Base-by-base conservation (phyloP, 2,888 invertebrate species). In the Thymelicus lineola region DNA sequence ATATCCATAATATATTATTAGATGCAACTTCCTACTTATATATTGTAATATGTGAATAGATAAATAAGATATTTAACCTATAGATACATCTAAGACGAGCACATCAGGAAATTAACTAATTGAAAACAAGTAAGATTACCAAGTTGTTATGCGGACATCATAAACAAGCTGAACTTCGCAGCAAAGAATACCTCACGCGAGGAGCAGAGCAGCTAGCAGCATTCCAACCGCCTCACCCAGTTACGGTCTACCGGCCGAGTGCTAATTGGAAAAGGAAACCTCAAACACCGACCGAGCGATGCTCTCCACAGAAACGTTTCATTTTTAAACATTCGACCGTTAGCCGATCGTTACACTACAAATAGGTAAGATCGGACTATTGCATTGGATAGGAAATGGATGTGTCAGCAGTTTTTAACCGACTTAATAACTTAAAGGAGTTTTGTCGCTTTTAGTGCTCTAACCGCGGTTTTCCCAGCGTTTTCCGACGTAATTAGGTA, bases 261-360 rank as follows among this genome's bases (percentile, higher is more conserved):
- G 94, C 89, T 94, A 94, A 94, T 94, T 94, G 93, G 87, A 85
- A 94, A 93, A 91, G 94, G 91, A 92, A 94, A 94, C 94, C 83
- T 92, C 89, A 86, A 93, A 94, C 94, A 93, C 91, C 91, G 88
- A 87, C 86, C 86, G 85, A 86, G 91, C 93, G 92, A 91, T 89
- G 92, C 92, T 92, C 93, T 90, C 89, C 86, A 91, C 91, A 91
- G 90, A 91, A 91, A 92, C 89, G 92, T 89, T 93, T 92, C 92
- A 92, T 92, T 92, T 92, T 93, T 91, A 90, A 93, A 91, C 86
- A 88, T 85, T 77, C 80, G 82, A 90, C 92, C 92, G 92, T 92
- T 93, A 84, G 81, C 84, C 84, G 82, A 90, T 88, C 85, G 83
- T 63, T 69, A 63, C 55, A 57, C 14, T 69, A 50, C 48, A 15